Base-by-base conservation (phyloP, 2,113 vertebrate genomes). In the Salvelinus namaycush region DNA sequence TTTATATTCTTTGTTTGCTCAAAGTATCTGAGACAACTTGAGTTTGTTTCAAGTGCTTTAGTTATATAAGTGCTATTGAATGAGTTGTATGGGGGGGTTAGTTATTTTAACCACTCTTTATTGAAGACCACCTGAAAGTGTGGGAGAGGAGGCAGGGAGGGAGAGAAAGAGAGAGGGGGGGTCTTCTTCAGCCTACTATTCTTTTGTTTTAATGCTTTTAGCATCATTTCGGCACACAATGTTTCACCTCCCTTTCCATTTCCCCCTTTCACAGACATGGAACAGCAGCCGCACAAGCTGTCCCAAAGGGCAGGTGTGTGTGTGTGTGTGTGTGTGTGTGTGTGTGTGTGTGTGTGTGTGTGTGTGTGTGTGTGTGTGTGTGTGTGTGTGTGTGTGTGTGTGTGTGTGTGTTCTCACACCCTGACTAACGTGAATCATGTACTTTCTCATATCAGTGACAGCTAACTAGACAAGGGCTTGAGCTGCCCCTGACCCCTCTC, bases 341-440 rank as follows among this genome's bases (percentile, higher is more conserved):
- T 24, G 24, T 24, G 24, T 24, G 24, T 24, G 24, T 24, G 24
- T 24, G 24, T 24, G 24, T 1, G 24, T 24, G 24, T 24, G 24
- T 24, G 24, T 24, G 24, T 24, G 24, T 24, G 24, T 24, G 24
- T 24, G 24, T 24, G 24, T 24, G 24, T 24, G 24, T 24, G 24
- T 24, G 24, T 26, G 26, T 26, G 26, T 26, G 26, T 26, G 26
- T 26, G 26, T 34, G 31, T 34, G 31, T 6, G 4, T 31, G 31
- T 34, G 31, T 44, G 39, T 44, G 39, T 44, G 39, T 81, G 73
- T 72, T 79, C 81, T 88, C 81, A 86, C 83, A 92, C 91, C 92
- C 84, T 94, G 92, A 92, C 93, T 93, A 94, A 94, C 87, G 79
- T 89, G 91, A 91, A 93, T 93, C 92, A 89, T 92, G 89, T 92